Base-by-base conservation (phyloP, 2,888 invertebrate genomes). In the Limnephilus marmoratus region DNA sequence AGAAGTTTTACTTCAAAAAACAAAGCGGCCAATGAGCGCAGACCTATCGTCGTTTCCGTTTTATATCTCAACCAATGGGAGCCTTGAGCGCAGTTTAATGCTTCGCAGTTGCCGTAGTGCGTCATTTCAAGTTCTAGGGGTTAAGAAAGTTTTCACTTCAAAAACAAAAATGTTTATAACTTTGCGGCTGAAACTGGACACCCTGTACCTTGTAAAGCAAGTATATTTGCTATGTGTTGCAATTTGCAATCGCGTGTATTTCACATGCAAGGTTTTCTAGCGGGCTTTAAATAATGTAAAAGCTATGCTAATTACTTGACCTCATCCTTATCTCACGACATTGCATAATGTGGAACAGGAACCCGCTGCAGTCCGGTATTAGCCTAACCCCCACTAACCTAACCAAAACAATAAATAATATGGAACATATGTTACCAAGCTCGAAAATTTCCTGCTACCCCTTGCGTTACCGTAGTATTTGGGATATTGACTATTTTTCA, bases 171-270 rank as follows among this genome's bases (percentile, higher is more conserved):
- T 37, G 5, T 45, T 2, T 5, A 18, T 7, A 18, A 68, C 3
- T 53, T 53, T 15, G 53, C 4, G 53, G 18, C 0, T 18, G 18
- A 18, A 53, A 53, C 53, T 5, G 53, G 24, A 68, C 53, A 68
- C 53, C 24, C 53, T 53, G 53, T 53, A 53, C 15, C 15, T 68
- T 68, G 18, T 68, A 68, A 68, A 24, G 4, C 24, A 15, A 68
- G 53, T 68, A 68, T 4, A 68, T 24, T 68, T 7, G n/a, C 68
- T n/a, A 68, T 18, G 68, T 68, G 24, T 68, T 68, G 68, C 68
- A 68, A 68, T 68, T 68, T 68, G 83, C 15, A 83, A 83, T 83
- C 83, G 83, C 83, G 83, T 83, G 83, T 83, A 83, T 34, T 83
- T 83, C 24, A n/a, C 83, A 15, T 37, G 83, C 83, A 37, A 83